Evolutionary conservation across 2,113 vertebrate genomes (phyloP).

Genomic region (Chunga burmeisteri): DNA sequence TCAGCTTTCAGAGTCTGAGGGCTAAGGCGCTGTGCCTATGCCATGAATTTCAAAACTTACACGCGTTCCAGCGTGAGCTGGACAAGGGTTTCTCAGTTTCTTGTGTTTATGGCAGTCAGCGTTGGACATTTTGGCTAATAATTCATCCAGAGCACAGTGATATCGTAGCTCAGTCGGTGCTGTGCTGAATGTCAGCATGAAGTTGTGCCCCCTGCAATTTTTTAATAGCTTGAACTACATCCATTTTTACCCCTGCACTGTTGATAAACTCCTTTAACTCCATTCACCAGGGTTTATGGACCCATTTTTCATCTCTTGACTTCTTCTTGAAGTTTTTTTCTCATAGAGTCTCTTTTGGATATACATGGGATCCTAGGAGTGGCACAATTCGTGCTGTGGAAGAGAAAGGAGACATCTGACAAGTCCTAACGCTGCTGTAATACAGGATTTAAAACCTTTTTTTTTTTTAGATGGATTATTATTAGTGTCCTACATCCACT

Average conservation of each 20-base stretch:
- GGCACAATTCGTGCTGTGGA: background rate
- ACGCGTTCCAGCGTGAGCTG: background rate
- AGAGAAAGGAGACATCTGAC: background rate
- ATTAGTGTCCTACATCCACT: background rate
- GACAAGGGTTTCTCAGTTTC: background rate
- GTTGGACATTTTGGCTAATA: background rate
- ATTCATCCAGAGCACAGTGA: background rate
- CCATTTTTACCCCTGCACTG: background rate
- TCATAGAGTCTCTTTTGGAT: background rate
- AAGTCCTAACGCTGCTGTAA: background rate
- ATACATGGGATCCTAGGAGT: background rate
- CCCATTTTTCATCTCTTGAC: background rate
- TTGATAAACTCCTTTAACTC: background rate
- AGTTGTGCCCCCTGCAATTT: background rate
- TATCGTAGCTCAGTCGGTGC: background rate
- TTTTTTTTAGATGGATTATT: background rate
- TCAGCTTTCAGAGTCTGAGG: background rate
- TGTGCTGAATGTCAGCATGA: background rate
- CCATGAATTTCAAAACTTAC: background rate
- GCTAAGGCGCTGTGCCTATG: rapidly evolving
- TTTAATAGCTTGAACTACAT: background rate
- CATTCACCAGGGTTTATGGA: background rate
- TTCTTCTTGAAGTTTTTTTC: background rate
- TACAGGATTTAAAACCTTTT: background rate
- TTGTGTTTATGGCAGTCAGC: background rate